These are phyloP conservation scores for Odocoileus hemionus DNA, from an alignment of 2,113 vertebrate genomes.

Conservation along the genomic window DNA sequence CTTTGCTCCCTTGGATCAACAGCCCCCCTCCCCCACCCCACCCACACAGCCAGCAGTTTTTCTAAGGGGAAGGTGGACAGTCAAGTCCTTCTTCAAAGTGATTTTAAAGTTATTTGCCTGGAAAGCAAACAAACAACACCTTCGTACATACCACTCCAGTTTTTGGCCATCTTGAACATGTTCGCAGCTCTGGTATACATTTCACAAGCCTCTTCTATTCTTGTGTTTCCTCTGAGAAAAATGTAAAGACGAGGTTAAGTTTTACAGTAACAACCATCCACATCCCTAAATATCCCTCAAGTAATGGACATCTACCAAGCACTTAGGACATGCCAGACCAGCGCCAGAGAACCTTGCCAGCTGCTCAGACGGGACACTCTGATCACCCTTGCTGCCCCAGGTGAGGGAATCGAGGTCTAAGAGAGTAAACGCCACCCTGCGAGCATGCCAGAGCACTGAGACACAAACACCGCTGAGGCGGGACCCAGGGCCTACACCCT, in stretches of 20 bases:
- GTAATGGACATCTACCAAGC: neutral
- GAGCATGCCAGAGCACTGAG: neutral
- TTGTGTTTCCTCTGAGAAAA: constrained; percentile 89
- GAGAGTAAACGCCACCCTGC: neutral
- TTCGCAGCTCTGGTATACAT: constrained; percentile 99
- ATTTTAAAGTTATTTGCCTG: neutral
- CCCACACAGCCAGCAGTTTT: neutral
- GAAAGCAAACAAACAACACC: constrained; percentile 37
- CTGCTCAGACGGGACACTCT: neutral
- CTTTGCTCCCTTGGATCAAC: neutral
- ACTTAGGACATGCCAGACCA: neutral
- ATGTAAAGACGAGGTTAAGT: neutral
- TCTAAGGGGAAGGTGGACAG: neutral
- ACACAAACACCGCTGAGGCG: neutral
- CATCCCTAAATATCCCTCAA: neutral
- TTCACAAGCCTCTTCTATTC: constrained; percentile 97
- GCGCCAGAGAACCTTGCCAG: neutral
- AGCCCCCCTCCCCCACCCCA: accelerated
- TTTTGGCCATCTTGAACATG: constrained; percentile 99
- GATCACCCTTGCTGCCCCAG: neutral
- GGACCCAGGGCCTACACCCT: neutral
- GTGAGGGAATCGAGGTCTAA: neutral
- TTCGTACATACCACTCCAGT: constrained; percentile 92
- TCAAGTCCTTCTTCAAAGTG: neutral
- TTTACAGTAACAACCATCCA: neutral